Percentiles rank a stretch among this genome's conserved stretches.
Conservation (phyloP, 1,140 invertebrate species). For the Drosophila willistoni region DNA sequence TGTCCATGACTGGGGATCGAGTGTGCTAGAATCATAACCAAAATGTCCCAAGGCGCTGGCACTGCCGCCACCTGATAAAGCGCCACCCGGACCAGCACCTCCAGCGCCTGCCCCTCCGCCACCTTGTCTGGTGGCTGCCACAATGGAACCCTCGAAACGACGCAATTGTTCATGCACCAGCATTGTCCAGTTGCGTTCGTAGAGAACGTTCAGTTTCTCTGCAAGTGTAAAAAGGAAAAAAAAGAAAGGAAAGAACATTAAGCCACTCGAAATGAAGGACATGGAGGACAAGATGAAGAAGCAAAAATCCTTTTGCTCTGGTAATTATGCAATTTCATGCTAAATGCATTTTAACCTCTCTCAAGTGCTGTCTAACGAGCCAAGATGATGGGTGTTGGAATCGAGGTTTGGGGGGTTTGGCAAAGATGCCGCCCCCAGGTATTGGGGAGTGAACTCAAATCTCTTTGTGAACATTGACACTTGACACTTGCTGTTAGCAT, state of each 20-base stretch:
- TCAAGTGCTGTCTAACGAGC: slow-evolving; percentile 7
- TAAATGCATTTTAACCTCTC: slow-evolving; percentile 48
- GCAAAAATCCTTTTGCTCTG: slow-evolving; percentile 19
- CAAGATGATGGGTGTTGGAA: not conserved
- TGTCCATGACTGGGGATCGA: slow-evolving; percentile 86
- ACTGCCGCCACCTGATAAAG: slow-evolving; percentile 23
- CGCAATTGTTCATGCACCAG: slow-evolving; percentile 89
- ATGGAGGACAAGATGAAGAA: no score
- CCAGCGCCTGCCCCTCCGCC: slow-evolving; percentile 22
- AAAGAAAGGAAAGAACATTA: slow-evolving; percentile 33
- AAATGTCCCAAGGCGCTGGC: slow-evolving; percentile 66
- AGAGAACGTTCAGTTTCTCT: slow-evolving; percentile 92
- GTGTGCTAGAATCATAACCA: slow-evolving; percentile 56
- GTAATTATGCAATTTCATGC: slow-evolving; percentile 59
- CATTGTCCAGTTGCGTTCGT: slow-evolving; percentile 92
- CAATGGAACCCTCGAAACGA: slow-evolving; percentile 90
- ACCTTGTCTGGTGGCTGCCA: slow-evolving; percentile 87
- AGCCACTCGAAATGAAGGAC: slow-evolving; percentile 19
- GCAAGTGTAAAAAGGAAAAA: slow-evolving; percentile 46
- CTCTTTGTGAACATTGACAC: slow-evolving; percentile 13
- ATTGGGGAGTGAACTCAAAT: slow-evolving; percentile 5
- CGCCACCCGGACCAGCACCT: slow-evolving; percentile 21
- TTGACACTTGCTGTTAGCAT: slow-evolving; percentile 13
- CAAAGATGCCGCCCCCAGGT: no score
- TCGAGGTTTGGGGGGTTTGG: not conserved